Evolutionary conservation across 2,113 vertebrate genomes (phyloP).

Genomic region (Carassius gibelio): DNA sequence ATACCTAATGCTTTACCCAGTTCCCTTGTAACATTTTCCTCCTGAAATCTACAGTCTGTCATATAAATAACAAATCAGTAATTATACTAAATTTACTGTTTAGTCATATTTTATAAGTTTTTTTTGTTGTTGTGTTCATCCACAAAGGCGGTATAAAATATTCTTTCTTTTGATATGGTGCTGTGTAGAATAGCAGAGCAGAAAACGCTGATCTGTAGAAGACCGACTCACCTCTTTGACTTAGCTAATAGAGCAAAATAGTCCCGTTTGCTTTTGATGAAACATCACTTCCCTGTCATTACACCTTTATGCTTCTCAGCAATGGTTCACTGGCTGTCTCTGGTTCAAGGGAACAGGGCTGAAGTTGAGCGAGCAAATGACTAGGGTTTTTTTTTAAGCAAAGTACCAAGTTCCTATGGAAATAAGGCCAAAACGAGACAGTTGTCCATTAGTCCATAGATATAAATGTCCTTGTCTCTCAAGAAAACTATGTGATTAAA

Average conservation of each 20-base stretch:
- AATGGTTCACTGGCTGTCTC: neutral
- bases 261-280: neutral
- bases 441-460: conserved; percentile 3
- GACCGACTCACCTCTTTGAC: neutral
- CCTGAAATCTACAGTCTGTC: neutral
- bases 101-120: neutral
- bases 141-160: neutral
- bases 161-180: neutral
- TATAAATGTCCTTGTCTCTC: neutral
- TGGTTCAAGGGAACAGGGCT: neutral
- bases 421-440: neutral
- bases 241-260: neutral
- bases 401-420: conserved; percentile 23
- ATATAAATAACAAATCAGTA: neutral
- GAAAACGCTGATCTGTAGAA: neutral
- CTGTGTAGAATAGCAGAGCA: neutral
- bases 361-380: conserved; percentile 15
- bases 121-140: neutral
- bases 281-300: conserved; percentile 11
- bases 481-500: neutral
- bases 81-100: neutral
- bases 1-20: neutral
- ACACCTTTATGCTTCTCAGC: neutral
- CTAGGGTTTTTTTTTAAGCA: neutral
- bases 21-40: neutral